Base-by-base conservation (phyloP, 1,140 invertebrate species). In the Nixonia krombeini region DNA sequence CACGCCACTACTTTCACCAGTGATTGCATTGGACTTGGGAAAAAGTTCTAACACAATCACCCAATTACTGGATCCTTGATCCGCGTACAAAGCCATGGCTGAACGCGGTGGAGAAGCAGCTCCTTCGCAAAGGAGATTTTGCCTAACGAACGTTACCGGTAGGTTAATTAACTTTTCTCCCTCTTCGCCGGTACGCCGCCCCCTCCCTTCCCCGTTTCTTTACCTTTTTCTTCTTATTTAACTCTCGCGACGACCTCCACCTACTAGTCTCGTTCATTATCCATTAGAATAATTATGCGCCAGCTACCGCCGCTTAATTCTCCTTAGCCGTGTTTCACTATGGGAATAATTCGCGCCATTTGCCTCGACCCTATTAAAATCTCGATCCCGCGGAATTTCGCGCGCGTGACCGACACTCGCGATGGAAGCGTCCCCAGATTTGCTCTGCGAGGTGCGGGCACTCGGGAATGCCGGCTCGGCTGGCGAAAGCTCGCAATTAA, bases 1-100 rank as follows among this genome's bases (percentile, higher is more conserved):
- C 42, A 40, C 50, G 26, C 29, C 50, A 33, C 46, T 59, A 72
- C 67, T 72, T 77, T 74, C 65, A 65, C 66, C 70, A 70, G 68
- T 73, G 72, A 78, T 78, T 76, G 69, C 74, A 75, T 76, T 74
- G 72, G 70, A 70, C 72, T 73, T 70, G 69, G 61, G 71, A 67
- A 76, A 73, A 74, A 72, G 66, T 72, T 65, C 61, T 74, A 73
- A 76, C 72, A 73, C 61, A 72, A 75, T 81, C 67, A 73, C 57
- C 71, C 70, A 74, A 76, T 81, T 79, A 79, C 47, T 44, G 45
- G 63, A 67, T 72, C 63, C 67, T 67, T 73, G 66, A 72, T 72
- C 66, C 59, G 59, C 50, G 61, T 47, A 70, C 57, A 70, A 70
- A 76, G 64, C 72, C 52, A 44, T 35, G 50, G 46, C 53, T 61